Evolutionary conservation across 2,888 invertebrate species (phyloP).

Genomic region (Caenorhabditis japonica): DNA sequence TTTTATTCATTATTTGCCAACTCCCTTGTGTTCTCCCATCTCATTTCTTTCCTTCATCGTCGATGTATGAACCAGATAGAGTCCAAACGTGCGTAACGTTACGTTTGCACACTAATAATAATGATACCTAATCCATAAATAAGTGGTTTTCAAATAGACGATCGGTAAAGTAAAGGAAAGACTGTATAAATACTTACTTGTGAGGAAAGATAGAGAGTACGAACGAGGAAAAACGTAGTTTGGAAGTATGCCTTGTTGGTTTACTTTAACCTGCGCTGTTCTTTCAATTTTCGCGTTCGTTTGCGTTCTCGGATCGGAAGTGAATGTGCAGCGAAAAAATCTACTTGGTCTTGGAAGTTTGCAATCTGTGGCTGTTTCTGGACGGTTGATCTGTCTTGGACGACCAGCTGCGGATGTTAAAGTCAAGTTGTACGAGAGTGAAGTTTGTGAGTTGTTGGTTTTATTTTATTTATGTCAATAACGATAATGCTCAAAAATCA

Average conservation of each 20-base stretch:
- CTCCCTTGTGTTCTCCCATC: background rate
- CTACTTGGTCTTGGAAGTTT: constrained; percentile 57
- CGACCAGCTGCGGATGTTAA: constrained; percentile 53
- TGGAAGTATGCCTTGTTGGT: no score
- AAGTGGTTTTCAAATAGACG: no score
- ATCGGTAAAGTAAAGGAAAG: no score
- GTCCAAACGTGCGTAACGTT: constrained; percentile 46
- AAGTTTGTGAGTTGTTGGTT: constrained; percentile 44
- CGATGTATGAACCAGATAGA: constrained; percentile 26
- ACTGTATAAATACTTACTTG: no score
- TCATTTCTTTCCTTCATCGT: background rate
- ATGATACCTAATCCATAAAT: background rate
- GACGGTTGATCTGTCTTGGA: constrained; percentile 60
- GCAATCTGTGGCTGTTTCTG: constrained; percentile 63
- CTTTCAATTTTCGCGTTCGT: background rate
- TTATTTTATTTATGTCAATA: no score
- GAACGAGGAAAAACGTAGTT: no score
- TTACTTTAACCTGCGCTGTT: no score
- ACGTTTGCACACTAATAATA: constrained; percentile 6
- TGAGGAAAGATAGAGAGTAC: no score
- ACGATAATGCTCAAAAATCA: constrained; percentile 26
- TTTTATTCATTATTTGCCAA: constrained; percentile 16
- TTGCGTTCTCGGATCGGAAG: background rate
- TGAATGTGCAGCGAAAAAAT: constrained; percentile 5
- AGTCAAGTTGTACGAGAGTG: constrained; percentile 62